Evolutionary conservation across 2,797 vertebrate species (phyloP), one percentile per base, ranked within the genome.

Genomic region (Chelmon rostratus): DNA sequence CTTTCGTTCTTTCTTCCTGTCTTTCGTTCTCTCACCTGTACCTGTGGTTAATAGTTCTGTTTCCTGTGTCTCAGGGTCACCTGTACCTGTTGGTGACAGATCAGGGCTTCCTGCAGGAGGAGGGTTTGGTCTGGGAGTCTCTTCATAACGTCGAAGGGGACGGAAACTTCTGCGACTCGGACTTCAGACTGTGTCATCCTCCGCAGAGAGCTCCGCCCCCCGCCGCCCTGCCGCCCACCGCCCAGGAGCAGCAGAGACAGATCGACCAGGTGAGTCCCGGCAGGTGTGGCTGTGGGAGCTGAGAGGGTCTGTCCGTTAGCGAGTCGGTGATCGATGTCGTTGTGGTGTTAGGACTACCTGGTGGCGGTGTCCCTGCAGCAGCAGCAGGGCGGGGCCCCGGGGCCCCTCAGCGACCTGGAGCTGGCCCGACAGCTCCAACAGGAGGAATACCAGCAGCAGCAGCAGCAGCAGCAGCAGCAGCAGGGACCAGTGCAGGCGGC

Each of bases 11-110:
- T 28, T 31, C 11, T 38, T 42, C 40, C 10, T 15, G 10, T 40
- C n/a, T 31, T 28, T 31, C 28, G 31, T 28, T 28, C 3, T n/a
- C n/a, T 31, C 28, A 57, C 54, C 54, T 57, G 54, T 35, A 19
- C 16, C 64, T 61, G 23, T 15, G 38, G 57, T 46, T 42, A 25
- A 31, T 52, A 16, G 31, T 9, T 25, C 18, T 4, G 25, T 19
- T 9, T 28, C 18, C 31, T 8, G n/a, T 38, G 6, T 6, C 19
- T 38, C 86, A 99, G 98, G 96, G 96, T 13, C 96, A 99, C 92
- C 92, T 99, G 42, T 99, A 99, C 92, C 94, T 99, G 65, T 91
- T 99, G 94, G 97, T 99, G 90, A 98, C 98, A 0, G 98, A 99
- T 85, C 98, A 99, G 93, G 98, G 98, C 63, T 99, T 96, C 93